phyloP scores from a whole-genome alignment of 2,888 invertebrate genomes.

The Labia minor region DNA sequence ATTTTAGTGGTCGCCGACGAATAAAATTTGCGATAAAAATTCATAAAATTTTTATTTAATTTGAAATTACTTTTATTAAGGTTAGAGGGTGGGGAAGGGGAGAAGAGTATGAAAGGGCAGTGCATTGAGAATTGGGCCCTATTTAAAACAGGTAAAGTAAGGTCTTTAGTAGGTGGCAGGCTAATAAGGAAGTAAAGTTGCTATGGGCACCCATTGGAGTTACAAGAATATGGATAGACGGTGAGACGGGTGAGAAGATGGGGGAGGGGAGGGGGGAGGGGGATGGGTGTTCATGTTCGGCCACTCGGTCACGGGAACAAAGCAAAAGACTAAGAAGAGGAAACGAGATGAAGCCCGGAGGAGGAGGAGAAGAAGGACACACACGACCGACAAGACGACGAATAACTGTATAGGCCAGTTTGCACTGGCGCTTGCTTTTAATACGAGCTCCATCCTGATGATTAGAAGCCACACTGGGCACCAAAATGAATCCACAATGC shows the following conservation, averaged over 20 bases:
- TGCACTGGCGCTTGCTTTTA: neutral
- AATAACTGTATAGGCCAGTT: neutral
- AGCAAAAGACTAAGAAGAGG: neutral
- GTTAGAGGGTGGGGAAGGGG: too few species aligned
- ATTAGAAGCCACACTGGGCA: too few species aligned
- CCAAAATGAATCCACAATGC: too few species aligned
- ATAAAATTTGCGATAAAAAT: too few species aligned
- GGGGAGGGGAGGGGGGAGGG: neutral
- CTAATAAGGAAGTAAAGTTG: slow-evolving; percentile 8
- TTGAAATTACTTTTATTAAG: too few species aligned
- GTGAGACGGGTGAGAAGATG: neutral
- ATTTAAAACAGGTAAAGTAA: too few species aligned
- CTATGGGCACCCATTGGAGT: neutral
- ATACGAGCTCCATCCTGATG: neutral
- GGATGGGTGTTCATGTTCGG: neutral
- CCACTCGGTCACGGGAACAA: slow-evolving; percentile 13
- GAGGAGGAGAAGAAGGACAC: slow-evolving; percentile 1
- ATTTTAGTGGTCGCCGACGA: too few species aligned
- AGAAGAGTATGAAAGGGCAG: too few species aligned
- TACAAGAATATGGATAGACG: neutral
- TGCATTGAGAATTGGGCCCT: too few species aligned
- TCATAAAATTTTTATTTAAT: too few species aligned
- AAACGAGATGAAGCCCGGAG: neutral
- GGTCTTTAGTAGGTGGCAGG: neutral
- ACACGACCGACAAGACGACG: neutral